phyloP scores from a whole-genome alignment of 2,113 vertebrate species.

The Trinectes maculatus region DNA sequence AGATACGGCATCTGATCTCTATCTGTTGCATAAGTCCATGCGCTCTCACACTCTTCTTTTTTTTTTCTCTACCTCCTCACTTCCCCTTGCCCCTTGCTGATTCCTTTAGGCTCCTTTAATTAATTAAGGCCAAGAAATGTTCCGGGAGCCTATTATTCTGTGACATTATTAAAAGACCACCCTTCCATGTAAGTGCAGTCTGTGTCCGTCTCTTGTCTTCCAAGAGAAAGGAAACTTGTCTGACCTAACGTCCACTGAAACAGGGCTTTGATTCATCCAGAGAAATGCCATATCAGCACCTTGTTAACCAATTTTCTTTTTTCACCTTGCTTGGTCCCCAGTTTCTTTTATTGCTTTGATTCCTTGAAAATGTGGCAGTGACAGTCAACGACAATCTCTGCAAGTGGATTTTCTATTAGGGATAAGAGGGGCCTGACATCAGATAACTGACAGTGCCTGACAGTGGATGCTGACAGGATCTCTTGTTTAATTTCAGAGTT shows the following conservation, averaged over 20 bases:
- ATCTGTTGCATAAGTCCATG: conserved; percentile 45
- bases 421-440: conserved; percentile 32
- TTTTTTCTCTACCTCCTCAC: conserved; percentile 10
- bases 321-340: conserved; percentile 18
- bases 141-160: conserved; percentile 80
- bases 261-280: conserved; percentile 44
- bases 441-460: conserved; percentile 45
- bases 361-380: conserved; percentile 4
- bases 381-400: conserved; percentile 26
- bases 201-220: conserved; percentile 59
- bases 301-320: conserved; percentile 52
- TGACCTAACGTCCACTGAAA: conserved; percentile 52
- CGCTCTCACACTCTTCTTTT: conserved; percentile 19
- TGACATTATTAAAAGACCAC: conserved; percentile 79
- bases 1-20: conserved; percentile 73
- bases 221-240: conserved; percentile 56
- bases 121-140: conserved; percentile 81
- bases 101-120: conserved; percentile 77
- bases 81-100: conserved; percentile 38
- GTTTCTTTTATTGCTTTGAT: conserved; percentile 37
- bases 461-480: conserved; percentile 37
- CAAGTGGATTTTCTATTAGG: conserved; percentile 36
- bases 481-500: conserved; percentile 31
- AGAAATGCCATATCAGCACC: conserved; percentile 66
- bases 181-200: conserved; percentile 70